Base-by-base conservation (phyloP, 2,888 invertebrate species). In the Elaeidobius kamerunicus region DNA sequence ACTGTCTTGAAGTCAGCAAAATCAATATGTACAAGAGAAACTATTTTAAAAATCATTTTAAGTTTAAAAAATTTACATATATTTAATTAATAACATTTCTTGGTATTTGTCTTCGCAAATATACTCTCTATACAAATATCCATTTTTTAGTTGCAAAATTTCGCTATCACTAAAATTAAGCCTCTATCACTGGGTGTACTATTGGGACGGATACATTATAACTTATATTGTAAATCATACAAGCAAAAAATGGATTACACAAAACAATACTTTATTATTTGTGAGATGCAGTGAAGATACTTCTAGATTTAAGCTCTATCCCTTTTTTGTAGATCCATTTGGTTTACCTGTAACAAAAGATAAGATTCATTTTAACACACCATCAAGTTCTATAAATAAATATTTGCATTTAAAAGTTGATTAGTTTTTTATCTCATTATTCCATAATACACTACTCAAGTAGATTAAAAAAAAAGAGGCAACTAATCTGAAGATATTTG, bases 291-390 rank as follows among this genome's bases (percentile, higher is more conserved):
- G 6, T 19, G 17, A 32, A 32, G 12, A 7, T 43, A 32, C 15
- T 43, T 19, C n/a, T 30, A 30, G 9, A 23, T 19, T 34, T 2
- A 11, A 3, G n/a, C n/a, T 28, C 66, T 64, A 68, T 57, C 67
- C 66, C 60, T 68, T 68, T 58, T 67, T 67, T 55, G 67, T 63
- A 52, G 67, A 63, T 52, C 65, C 66, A 53, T 66, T 63, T 50
- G 68, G 66, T 61, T 68, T 68, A 20, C 68, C 68, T 68, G 64
- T 44, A 68, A 68, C 62, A 61, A 66, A 66, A 47, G 52, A 61
- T 61, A 63, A 27, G n/a, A n/a, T n/a, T n/a, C n/a, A n/a, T n/a
- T n/a, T n/a, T n/a, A n/a, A n/a, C n/a, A n/a, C n/a, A n/a, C n/a
- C n/a, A n/a, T 15, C 9, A 9, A 30, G 32, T 32, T 18, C 19